A percentile compares a stretch with the other conserved stretches of the same genome.
Evolutionary conservation across 2,797 vertebrate species (phyloP).

Genomic region (Megalops cyprinoides): DNA sequence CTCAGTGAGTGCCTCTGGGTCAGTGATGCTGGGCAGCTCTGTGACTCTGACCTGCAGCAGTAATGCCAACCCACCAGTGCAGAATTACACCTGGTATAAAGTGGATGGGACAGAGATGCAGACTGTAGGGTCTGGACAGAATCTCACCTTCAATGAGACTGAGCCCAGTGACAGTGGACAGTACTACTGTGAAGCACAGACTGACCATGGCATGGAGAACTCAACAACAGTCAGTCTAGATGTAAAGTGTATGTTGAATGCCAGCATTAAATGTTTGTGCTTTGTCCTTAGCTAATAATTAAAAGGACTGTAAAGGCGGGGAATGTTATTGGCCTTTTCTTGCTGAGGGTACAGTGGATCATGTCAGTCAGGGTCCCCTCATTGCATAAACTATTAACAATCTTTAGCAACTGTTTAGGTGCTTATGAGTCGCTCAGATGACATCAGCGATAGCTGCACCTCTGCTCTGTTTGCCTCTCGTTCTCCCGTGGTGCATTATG

Average conservation of each 20-base stretch:
- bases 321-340: no score
- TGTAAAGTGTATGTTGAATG: constrained; percentile 64
- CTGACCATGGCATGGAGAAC: constrained; percentile 53
- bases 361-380: no score
- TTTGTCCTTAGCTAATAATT: no score
- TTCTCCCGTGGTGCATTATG: no score
- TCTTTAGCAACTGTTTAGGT: no score
- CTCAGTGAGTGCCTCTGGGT: constrained; percentile 32
- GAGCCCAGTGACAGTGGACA: constrained; percentile 52
- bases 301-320: no score
- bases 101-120: constrained; percentile 38
- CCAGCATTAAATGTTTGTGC: constrained; percentile 18
- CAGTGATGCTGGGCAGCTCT: constrained; percentile 54
- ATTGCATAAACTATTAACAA: no score
- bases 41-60: constrained; percentile 63
- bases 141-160: constrained; percentile 58
- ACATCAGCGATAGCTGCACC: no score
- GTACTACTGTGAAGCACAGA: constrained; percentile 58
- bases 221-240: constrained; percentile 46
- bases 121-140: constrained; percentile 45
- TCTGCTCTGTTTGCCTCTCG: no score
- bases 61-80: constrained; percentile 46
- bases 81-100: constrained; percentile 21
- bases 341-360: no score
- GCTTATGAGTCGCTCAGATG: no score